Conservation (phyloP, 2,113 vertebrate species). For the Bothrops jararaca region DNA sequence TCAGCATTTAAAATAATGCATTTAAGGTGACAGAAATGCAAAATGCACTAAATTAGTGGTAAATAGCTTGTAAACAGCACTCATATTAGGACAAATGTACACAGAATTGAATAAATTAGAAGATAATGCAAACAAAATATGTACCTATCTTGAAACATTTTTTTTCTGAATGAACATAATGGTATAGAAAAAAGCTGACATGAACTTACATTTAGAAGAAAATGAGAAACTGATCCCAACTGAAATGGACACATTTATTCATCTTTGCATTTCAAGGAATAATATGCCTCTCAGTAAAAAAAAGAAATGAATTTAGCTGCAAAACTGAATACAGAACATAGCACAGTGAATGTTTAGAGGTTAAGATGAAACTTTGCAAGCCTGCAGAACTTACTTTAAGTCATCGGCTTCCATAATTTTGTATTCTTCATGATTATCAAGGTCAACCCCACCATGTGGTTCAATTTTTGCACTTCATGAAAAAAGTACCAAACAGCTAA, state of each 20-base stretch:
- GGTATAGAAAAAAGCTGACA: not conserved
- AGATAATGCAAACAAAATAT: not conserved
- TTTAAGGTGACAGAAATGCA: not conserved
- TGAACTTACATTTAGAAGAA: not conserved
- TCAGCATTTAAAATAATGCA: not conserved
- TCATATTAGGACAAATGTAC: not conserved
- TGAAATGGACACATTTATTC: not conserved
- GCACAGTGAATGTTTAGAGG: not conserved
- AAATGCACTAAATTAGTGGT: not conserved
- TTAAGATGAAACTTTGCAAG: not conserved
- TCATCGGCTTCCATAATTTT: not conserved
- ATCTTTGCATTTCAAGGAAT: not conserved
- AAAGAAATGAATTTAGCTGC: not conserved
- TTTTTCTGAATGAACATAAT: not conserved
- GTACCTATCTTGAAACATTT: not conserved
- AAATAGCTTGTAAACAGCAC: not conserved
- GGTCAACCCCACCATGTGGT: not conserved
- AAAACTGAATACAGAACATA: not conserved
- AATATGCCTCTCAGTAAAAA: not conserved
- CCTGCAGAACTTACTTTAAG: not conserved
- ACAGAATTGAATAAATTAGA: not conserved
- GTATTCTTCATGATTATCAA: not conserved
- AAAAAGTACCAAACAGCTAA: not conserved
- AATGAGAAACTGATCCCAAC: not conserved
- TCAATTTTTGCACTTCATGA: not conserved